Conservation (phyloP, 2,888 invertebrate genomes). For the Phaonia tiefii region DNA sequence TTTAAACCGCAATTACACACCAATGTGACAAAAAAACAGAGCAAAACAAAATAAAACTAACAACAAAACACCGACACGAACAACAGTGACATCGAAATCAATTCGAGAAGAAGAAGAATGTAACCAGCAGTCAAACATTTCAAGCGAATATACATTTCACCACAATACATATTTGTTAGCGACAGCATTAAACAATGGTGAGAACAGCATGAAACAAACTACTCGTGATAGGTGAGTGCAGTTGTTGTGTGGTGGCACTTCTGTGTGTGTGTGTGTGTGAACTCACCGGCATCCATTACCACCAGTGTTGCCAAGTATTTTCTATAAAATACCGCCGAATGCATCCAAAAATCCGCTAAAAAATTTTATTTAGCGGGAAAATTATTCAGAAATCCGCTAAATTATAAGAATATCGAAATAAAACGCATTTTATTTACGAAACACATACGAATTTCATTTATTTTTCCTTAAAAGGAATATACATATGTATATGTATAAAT, state of each 20-base stretch:
- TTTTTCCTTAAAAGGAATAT: too few relatives aligned
- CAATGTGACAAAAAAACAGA: constrained; percentile 11
- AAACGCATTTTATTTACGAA: too few relatives aligned
- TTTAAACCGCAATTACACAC: constrained; percentile 44
- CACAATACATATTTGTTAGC: constrained; percentile 56
- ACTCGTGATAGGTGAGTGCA: too few relatives aligned
- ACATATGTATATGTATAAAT: too few relatives aligned
- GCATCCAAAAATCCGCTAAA: too few relatives aligned
- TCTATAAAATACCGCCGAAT: too few relatives aligned
- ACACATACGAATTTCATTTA: too few relatives aligned
- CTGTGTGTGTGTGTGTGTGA: background rate
- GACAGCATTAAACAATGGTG: constrained; percentile 45
- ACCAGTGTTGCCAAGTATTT: too few relatives aligned
- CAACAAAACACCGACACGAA: constrained; percentile 15
- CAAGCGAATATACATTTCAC: constrained; percentile 41
- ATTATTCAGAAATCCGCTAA: too few relatives aligned
- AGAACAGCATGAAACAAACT: constrained; percentile 21
- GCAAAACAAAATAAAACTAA: constrained; percentile 39
- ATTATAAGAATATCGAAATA: too few relatives aligned
- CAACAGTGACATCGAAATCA: constrained; percentile 12
- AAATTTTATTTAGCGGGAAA: too few relatives aligned
- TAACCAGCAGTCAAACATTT: constrained; percentile 10
- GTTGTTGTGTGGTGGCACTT: too few relatives aligned
- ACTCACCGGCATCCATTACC: constrained; percentile 12
- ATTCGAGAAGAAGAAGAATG: constrained; percentile 20